phyloP scores from a whole-genome alignment of 2,888 invertebrate species.

The Pomacea canaliculata region DNA sequence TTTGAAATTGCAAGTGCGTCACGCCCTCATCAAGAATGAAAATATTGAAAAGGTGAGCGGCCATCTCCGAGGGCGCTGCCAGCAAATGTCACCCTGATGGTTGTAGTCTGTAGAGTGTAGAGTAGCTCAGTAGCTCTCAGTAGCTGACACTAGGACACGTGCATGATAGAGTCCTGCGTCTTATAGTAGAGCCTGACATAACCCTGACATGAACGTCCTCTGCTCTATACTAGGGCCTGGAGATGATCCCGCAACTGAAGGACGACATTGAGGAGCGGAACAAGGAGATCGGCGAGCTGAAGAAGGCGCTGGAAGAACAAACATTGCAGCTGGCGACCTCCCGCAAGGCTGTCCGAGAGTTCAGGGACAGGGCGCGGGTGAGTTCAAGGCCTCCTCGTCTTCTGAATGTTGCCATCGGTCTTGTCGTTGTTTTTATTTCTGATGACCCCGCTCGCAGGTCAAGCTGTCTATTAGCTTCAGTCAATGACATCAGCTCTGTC shows the following conservation, averaged over 20 bases:
- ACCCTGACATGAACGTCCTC: too few relatives aligned
- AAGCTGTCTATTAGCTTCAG: too few relatives aligned
- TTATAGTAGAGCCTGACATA: too few relatives aligned
- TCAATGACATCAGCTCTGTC: too few relatives aligned
- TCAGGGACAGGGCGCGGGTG: conserved; percentile 56
- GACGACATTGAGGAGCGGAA: conserved; percentile 49
- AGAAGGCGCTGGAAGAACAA: conserved; percentile 53
- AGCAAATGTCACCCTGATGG: too few relatives aligned
- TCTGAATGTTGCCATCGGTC: not conserved
- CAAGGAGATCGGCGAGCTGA: conserved; percentile 37
- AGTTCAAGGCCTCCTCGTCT: not conserved
- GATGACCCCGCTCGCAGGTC: too few relatives aligned
- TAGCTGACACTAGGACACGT: too few relatives aligned
- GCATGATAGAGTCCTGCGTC: too few relatives aligned
- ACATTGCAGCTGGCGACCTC: conserved; percentile 47
- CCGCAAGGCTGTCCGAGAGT: conserved; percentile 51
- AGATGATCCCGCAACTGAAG: conserved; percentile 53
- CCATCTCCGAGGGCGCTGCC: not conserved
- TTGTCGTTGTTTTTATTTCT: too few relatives aligned
- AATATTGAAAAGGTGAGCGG: conserved; percentile 54
- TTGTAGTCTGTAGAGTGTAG: too few relatives aligned
- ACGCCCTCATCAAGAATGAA: conserved; percentile 60
- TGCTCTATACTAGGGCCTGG: conserved; percentile 43
- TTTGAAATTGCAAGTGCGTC: conserved; percentile 57
- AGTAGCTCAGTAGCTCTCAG: too few relatives aligned